phyloP scores from a whole-genome alignment of 2,888 invertebrate genomes.

The Lepidochitona cinerea region DNA sequence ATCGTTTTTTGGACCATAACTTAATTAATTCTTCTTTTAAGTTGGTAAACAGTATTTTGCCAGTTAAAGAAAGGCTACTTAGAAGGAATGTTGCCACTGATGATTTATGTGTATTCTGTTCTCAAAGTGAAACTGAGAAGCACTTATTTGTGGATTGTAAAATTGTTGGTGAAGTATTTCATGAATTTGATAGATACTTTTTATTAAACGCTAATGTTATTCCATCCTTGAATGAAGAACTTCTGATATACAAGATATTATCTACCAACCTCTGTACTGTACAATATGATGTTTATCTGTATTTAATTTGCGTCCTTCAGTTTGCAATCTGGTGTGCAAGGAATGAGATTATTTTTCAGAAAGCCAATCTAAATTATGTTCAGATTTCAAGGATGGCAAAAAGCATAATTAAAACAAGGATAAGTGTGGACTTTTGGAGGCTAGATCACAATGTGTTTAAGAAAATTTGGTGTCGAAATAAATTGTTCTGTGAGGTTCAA shows the following conservation, averaged over 20 bases:
- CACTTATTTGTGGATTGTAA: neutral
- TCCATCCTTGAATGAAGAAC: neutral
- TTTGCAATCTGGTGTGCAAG: neutral
- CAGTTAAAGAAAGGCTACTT: neutral
- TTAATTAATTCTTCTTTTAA: neutral
- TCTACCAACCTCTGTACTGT: neutral
- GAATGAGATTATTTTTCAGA: neutral
- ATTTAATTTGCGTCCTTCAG: neutral
- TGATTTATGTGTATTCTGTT: neutral
- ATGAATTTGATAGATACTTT: neutral
- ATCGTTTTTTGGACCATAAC: neutral
- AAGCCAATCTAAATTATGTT: neutral
- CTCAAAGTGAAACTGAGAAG: neutral
- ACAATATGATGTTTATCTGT: neutral
- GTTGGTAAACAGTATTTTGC: neutral
- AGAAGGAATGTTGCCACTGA: neutral
- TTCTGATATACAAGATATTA: neutral
- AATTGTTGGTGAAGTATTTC: neutral
- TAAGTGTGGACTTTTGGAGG: neutral
- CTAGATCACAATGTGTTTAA: neutral
- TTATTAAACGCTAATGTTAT: neutral
- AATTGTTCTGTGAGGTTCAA: neutral
- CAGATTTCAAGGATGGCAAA: neutral
- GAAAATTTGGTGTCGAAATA: neutral
- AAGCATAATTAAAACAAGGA: neutral